A percentile compares a stretch with the other conserved stretches of the same genome.
These are phyloP conservation scores for Cryptoleucopteryx plumbea DNA, from an alignment of 2,113 vertebrate genomes.

Conservation along the genomic window DNA sequence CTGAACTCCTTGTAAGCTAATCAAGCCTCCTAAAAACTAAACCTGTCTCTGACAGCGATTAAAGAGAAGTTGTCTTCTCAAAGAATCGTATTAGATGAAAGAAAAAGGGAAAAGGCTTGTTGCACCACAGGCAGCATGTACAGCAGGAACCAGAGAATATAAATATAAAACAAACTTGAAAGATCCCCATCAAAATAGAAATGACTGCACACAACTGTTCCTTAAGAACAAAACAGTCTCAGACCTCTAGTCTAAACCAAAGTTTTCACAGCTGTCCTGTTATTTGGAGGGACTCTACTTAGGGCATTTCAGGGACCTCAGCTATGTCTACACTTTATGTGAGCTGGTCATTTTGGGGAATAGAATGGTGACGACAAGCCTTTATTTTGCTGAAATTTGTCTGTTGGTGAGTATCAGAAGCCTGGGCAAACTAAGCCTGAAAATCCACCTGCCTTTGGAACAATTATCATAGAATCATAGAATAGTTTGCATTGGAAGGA, in stretches of 20 bases:
- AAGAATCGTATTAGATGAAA: conserved; percentile 19
- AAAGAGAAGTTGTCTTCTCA: conserved; percentile 40
- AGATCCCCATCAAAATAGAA: background rate
- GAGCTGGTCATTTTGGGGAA: background rate
- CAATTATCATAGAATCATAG: background rate
- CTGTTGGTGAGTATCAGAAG: background rate
- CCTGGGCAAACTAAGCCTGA: background rate
- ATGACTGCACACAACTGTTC: background rate
- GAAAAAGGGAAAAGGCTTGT: background rate
- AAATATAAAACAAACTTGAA: conserved; percentile 14
- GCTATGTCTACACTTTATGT: background rate
- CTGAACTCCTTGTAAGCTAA: background rate
- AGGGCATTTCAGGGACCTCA: background rate
- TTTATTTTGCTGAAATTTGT: background rate
- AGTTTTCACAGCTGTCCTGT: background rate
- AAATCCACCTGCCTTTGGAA: background rate
- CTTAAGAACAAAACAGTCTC: background rate
- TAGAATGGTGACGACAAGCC: background rate
- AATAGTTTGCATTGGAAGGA: background rate
- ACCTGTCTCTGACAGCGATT: conserved; percentile 23
- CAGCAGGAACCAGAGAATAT: background rate
- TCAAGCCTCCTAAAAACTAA: conserved; percentile 8
- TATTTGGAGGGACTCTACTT: background rate
- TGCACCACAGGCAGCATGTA: background rate
- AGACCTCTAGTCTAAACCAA: background rate